Evolutionary conservation across 2,797 vertebrate species (phyloP).

Genomic region (Antrozous pallidus): DNA sequence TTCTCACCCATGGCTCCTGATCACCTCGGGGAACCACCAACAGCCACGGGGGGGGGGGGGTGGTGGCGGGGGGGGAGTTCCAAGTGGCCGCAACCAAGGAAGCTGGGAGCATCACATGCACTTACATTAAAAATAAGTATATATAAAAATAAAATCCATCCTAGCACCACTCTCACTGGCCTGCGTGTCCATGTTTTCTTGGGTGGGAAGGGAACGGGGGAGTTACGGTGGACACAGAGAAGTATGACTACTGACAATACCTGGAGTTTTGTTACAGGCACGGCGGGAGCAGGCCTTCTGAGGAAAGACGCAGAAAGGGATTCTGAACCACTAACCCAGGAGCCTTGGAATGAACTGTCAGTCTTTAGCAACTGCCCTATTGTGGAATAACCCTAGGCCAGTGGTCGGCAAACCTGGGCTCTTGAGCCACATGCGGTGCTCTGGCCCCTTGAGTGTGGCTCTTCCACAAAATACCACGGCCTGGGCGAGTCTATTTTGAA

Average conservation of each 20-base stretch:
- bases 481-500: too few species aligned
- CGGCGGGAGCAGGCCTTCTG: neutral
- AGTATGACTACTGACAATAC: neutral
- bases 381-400: neutral
- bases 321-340: neutral
- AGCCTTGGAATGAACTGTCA: neutral
- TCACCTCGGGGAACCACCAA: rapidly evolving
- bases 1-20: neutral
- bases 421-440: too few species aligned
- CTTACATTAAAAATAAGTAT: neutral
- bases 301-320: neutral
- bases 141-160: neutral
- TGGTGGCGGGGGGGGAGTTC: too few species aligned
- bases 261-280: neutral
- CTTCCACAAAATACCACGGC: too few species aligned
- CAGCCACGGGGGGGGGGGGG: too few species aligned
- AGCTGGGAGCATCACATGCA: neutral
- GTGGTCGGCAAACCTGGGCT: too few species aligned
- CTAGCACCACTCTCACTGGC: neutral
- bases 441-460: too few species aligned
- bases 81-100: neutral
- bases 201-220: neutral
- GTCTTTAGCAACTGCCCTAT: neutral
- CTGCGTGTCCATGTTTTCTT: neutral
- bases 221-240: neutral